Conservation (phyloP, 2,888 invertebrate genomes). For the Oithona nana region DNA sequence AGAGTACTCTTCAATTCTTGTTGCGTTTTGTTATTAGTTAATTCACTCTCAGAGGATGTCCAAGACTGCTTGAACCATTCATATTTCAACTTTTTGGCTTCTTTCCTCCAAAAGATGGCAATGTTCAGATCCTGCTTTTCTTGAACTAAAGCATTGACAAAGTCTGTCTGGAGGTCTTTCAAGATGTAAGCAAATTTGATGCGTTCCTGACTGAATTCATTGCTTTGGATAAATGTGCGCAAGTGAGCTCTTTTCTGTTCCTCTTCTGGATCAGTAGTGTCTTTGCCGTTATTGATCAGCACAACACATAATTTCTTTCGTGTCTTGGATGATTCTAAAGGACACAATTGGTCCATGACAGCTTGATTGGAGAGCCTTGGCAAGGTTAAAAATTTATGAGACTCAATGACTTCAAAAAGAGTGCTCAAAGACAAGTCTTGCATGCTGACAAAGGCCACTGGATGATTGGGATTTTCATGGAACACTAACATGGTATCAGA, state of each 20-base stretch:
- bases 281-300: background rate
- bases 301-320: background rate
- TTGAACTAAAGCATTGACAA: background rate
- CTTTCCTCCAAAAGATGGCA: conserved; percentile 74
- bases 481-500: conserved; percentile 66
- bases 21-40: conserved; percentile 18
- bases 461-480: conserved; percentile 57
- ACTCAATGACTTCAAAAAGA: conserved; percentile 65
- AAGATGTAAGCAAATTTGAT: background rate
- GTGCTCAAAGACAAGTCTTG: conserved; percentile 70
- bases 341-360: background rate
- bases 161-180: background rate
- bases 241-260: background rate
- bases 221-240: background rate
- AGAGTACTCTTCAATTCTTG: conserved; percentile 19
- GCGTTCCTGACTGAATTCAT: background rate
- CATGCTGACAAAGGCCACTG: conserved; percentile 71
- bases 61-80: conserved; percentile 61
- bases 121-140: conserved; percentile 37
- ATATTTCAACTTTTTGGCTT: conserved; percentile 65
- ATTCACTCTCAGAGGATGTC: conserved; percentile 20
- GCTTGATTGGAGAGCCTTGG: conserved; percentile 74
- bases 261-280: background rate
- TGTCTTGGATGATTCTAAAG: background rate
- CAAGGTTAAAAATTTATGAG: conserved; percentile 67